Base-by-base conservation (phyloP, 2,797 vertebrate genomes). In the Philypnodon macrostomus region DNA sequence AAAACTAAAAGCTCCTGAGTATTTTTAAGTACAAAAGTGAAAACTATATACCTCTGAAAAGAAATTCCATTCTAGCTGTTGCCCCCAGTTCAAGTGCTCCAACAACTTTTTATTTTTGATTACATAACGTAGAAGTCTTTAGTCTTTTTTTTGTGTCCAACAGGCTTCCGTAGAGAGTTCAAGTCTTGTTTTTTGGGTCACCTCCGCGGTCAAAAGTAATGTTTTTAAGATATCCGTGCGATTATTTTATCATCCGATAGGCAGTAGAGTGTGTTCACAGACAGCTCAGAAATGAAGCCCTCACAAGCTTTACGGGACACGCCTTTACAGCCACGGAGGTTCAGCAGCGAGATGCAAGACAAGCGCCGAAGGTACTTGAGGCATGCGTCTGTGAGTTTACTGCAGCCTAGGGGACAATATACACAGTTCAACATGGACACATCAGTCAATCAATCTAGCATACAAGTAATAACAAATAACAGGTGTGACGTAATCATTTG, bases 181-280 rank as follows among this genome's bases (percentile, higher is more conserved):
- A 35, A 16, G 62, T 16, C 29, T 49, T 18, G 16, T 32, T 35
- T 27, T 36, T 44, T 35, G 35, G 34, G 29, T 41, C 13, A 16
- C 46, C 6, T 13, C 41, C 23, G 42, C 50, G 16, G n/a, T 31
- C 18, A 51, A 46, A 64, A 45, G 55, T 53, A 32, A 11, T 46
- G 33, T 11, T 30, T 60, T 83, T 95, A 98, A 67, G 94, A 97
- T 91, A 98, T 97, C 88, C 95, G 92, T 90, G 97, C 95, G 79
- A 98, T 96, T 84, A 98, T 91, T 85, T 96, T 98, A 84, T 98
- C 96, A 12, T 98, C 96, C 2, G 95, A 97, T 70, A 98, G 92
- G 91, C 94, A 98, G 91, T 96, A 98, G 75, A 98, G 95, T 56
- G 91, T 92, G 85, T 94, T 98, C 88, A 97, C 93, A 7, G 95